Evolutionary conservation across 2,888 invertebrate species (phyloP).

Genomic region (Ennomos quercinarius): DNA sequence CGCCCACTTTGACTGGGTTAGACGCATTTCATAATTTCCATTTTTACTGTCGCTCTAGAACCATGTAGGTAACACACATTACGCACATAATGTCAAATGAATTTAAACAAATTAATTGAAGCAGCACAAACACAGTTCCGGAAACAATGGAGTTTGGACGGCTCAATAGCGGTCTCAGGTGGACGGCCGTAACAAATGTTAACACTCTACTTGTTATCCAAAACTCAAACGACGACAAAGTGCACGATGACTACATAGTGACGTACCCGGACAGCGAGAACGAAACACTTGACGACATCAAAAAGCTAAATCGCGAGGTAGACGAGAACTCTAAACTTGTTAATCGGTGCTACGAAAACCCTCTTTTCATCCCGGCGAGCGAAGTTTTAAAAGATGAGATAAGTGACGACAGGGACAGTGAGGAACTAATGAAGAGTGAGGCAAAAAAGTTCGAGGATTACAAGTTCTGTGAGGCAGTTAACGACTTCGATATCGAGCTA

Average conservation of each 20-base stretch:
- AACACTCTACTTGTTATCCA: conserved; percentile 55
- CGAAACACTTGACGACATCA: conserved; percentile 52
- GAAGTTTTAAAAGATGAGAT: conserved; percentile 72
- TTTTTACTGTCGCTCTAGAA: conserved; percentile 47
- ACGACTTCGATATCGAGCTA: conserved; percentile 79
- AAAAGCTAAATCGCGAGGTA: conserved; percentile 50
- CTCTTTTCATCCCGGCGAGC: conserved; percentile 67
- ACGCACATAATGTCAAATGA: conserved; percentile 37
- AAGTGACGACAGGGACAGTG: conserved; percentile 63
- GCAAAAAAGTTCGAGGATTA: conserved; percentile 74
- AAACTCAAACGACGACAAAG: conserved; percentile 55
- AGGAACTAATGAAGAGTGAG: conserved; percentile 72
- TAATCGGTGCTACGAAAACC: conserved; percentile 70
- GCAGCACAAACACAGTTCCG: conserved; percentile 41
- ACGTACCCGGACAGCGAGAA: conserved; percentile 67
- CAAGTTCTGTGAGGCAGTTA: conserved; percentile 77
- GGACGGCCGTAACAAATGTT: conserved; percentile 61
- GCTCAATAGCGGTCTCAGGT: conserved; percentile 61
- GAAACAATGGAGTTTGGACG: conserved; percentile 73
- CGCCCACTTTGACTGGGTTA: conserved; percentile 63
- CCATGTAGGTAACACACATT: conserved; percentile 44
- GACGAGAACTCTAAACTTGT: conserved; percentile 55
- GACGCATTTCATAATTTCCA: conserved; percentile 55
- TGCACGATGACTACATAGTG: conserved; percentile 66
- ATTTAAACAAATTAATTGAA: conserved; percentile 54